phyloP scores from a whole-genome alignment of 2,113 vertebrate species.

The Epinephelus cyanopodus region DNA sequence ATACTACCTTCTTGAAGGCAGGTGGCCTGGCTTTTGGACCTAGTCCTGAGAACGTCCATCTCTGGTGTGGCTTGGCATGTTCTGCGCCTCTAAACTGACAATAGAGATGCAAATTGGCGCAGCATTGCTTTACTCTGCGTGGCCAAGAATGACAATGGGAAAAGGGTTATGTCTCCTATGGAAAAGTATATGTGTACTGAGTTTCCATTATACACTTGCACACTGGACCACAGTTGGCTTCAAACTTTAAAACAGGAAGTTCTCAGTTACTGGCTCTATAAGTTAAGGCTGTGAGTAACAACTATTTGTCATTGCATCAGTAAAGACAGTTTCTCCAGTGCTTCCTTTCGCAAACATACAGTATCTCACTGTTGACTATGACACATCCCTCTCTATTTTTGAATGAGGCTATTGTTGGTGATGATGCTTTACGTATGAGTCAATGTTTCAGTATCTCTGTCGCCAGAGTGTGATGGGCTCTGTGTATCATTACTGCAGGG shows the following conservation, averaged over 20 bases:
- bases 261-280: neutral
- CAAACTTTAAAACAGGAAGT: neutral
- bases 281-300: neutral
- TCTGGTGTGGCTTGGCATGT: no score
- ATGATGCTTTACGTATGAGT: conserved; percentile 41
- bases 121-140: no score
- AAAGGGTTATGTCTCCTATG: neutral
- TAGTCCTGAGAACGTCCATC: no score
- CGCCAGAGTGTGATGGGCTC: conserved; percentile 31
- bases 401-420: conserved; percentile 13
- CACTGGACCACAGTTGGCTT: neutral
- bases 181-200: neutral
- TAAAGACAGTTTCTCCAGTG: neutral
- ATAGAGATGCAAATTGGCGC: no score
- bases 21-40: no score
- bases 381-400: conserved; percentile 27
- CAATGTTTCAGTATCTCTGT: conserved; percentile 38
- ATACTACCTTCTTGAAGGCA: no score
- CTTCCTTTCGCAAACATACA: neutral
- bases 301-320: neutral
- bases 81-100: no score
- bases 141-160: no score
- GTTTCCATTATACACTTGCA: neutral
- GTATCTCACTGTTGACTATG: neutral
- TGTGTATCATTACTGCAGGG: conserved; percentile 51